Percentiles rank a stretch among this genome's conserved stretches.
Conservation (phyloP, 2,888 invertebrate species). For the Neoscelio sp. region DNA sequence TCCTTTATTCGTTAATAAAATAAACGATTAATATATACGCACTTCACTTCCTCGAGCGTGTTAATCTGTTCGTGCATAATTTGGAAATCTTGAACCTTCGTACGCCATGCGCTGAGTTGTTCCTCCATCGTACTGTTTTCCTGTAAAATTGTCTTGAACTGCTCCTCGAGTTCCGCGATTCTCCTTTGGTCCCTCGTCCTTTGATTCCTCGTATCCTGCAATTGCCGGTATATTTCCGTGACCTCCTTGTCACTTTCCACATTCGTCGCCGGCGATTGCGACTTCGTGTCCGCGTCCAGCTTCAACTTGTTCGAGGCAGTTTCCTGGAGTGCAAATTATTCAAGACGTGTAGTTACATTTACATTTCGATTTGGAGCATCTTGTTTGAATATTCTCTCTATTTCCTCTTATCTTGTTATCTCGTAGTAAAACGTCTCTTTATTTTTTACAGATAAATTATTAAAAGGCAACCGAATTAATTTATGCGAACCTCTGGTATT, state of each 20-base stretch:
- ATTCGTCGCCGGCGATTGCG: slow-evolving; percentile 66
- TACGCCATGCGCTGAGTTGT: slow-evolving; percentile 87
- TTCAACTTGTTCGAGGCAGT: slow-evolving; percentile 60
- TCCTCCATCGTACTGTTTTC: slow-evolving; percentile 90
- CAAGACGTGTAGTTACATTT: background rate
- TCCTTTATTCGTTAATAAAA: too few relatives aligned
- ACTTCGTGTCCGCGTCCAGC: slow-evolving; percentile 41
- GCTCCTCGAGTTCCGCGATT: slow-evolving; percentile 90
- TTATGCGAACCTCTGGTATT: slow-evolving; percentile 79
- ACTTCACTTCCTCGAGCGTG: slow-evolving; percentile 94
- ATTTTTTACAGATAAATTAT: too few relatives aligned
- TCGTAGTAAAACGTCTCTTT: too few relatives aligned
- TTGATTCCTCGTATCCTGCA: slow-evolving; percentile 88
- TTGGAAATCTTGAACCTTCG: slow-evolving; percentile 90
- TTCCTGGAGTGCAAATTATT: slow-evolving; percentile 51
- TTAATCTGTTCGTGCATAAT: slow-evolving; percentile 93
- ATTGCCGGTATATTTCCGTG: slow-evolving; percentile 86
- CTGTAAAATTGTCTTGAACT: slow-evolving; percentile 88
- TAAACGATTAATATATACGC: slow-evolving; percentile 70
- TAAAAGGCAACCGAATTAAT: too few relatives aligned
- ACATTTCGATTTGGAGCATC: background rate
- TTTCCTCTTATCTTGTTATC: too few relatives aligned
- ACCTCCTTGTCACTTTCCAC: slow-evolving; percentile 81
- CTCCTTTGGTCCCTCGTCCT: slow-evolving; percentile 89
- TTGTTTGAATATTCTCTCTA: too few relatives aligned